Evolutionary conservation across 2,888 invertebrate species (phyloP).

Genomic region (Acanthacorydalis orientalis): DNA sequence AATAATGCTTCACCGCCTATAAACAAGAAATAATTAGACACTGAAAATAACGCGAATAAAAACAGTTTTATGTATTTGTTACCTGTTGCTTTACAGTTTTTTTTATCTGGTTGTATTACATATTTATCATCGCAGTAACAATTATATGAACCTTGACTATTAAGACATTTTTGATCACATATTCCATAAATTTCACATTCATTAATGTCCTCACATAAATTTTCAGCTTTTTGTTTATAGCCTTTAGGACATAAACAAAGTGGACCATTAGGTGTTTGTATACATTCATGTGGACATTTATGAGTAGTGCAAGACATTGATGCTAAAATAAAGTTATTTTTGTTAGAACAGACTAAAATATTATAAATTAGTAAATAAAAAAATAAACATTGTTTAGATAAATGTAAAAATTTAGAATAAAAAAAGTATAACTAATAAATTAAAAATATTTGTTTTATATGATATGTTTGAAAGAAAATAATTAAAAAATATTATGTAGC

Average conservation of each 20-base stretch:
- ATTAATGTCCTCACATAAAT: slow-evolving; percentile 39
- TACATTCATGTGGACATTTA: slow-evolving; percentile 26
- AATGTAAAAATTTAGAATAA: neutral
- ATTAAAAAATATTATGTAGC: too few species aligned
- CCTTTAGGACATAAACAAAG: slow-evolving; percentile 39
- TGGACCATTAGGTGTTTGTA: slow-evolving; percentile 31
- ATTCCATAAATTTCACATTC: slow-evolving; percentile 44
- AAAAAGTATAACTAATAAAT: too few species aligned
- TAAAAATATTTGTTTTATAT: too few species aligned
- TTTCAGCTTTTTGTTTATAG: slow-evolving; percentile 21
- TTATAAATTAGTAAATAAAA: neutral
- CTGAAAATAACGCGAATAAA: too few species aligned
- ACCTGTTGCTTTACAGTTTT: slow-evolving; percentile 33
- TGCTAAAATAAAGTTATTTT: slow-evolving; percentile 9
- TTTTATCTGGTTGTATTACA: slow-evolving; percentile 29
- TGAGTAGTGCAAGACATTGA: slow-evolving; percentile 25
- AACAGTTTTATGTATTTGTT: slow-evolving; percentile 7
- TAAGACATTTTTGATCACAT: slow-evolving; percentile 54
- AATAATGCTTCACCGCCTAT: slow-evolving; percentile 47
- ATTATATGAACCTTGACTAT: slow-evolving; percentile 35
- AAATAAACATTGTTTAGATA: neutral
- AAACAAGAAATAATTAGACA: slow-evolving; percentile 8
- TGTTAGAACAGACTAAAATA: too few species aligned
- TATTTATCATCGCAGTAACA: slow-evolving; percentile 49
- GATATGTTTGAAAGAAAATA: too few species aligned